A percentile compares a stretch with the other conserved stretches of the same genome.
These are phyloP conservation scores for Balaeniceps rex DNA, from an alignment of 2,113 vertebrate species.

Conservation along the genomic window DNA sequence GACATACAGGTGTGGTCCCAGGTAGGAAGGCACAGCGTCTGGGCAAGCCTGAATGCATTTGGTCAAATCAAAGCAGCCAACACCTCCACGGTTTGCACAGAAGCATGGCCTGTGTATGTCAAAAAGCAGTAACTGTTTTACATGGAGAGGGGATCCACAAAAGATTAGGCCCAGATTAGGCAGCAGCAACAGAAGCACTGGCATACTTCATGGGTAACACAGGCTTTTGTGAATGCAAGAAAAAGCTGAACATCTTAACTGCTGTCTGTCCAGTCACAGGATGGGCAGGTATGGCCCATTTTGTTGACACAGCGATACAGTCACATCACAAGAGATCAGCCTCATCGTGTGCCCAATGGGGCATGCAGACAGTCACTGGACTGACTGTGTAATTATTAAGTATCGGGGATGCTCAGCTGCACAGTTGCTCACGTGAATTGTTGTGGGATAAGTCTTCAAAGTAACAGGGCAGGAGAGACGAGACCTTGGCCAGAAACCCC, in stretches of 20 bases:
- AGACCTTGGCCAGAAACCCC: background rate
- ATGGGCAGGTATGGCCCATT: background rate
- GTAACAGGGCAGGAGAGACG: background rate
- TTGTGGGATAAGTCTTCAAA: background rate
- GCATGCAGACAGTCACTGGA: background rate
- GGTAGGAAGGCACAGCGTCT: background rate
- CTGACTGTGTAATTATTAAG: background rate
- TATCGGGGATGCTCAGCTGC: background rate
- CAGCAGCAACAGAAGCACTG: background rate
- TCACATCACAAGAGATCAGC: conserved; percentile 27
- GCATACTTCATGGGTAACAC: background rate
- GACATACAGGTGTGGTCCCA: background rate
- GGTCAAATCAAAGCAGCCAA: background rate
- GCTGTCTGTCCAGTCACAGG: background rate
- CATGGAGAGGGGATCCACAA: background rate
- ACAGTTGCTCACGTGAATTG: background rate
- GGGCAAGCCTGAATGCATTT: background rate
- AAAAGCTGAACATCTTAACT: background rate
- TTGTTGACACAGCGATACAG: background rate
- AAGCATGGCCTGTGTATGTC: background rate
- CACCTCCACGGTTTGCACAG: background rate
- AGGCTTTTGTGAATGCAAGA: background rate
- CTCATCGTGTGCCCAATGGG: background rate
- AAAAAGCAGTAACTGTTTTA: background rate
- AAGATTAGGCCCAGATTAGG: background rate